These are phyloP conservation scores for Barnardius zonarius DNA, from an alignment of 2,113 vertebrate species.

Conservation along the genomic window DNA sequence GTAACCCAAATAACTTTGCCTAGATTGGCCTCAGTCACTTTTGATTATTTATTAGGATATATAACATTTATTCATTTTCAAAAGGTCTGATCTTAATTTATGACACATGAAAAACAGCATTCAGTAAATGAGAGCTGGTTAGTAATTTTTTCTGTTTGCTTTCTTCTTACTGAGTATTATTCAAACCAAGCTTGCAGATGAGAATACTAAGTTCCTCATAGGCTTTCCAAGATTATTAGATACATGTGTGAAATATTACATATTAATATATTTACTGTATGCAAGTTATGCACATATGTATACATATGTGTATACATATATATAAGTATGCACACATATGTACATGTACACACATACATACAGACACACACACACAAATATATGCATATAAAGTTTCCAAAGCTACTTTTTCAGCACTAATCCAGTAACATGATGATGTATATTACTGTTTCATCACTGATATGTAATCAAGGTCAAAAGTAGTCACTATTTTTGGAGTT, in stretches of 20 bases:
- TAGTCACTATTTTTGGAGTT: not conserved
- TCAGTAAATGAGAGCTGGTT: not conserved
- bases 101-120: not conserved
- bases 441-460: not conserved
- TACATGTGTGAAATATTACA: not conserved
- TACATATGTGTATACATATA: not conserved
- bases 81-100: not conserved
- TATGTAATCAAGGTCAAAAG: not conserved
- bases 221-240: not conserved
- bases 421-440: not conserved
- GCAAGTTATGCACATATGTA: not conserved
- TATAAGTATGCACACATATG: not conserved
- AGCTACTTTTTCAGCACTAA: not conserved
- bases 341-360: not conserved
- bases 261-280: not conserved
- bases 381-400: not conserved
- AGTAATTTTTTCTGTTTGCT: not conserved
- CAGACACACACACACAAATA: not conserved
- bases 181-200: not conserved
- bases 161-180: not conserved
- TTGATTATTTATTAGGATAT: not conserved
- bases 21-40: not conserved
- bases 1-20: not conserved
- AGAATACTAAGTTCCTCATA: not conserved
- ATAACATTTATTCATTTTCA: not conserved